Evolutionary conservation across 2,113 vertebrate species (phyloP).

Genomic region (Platysteira castanea): DNA sequence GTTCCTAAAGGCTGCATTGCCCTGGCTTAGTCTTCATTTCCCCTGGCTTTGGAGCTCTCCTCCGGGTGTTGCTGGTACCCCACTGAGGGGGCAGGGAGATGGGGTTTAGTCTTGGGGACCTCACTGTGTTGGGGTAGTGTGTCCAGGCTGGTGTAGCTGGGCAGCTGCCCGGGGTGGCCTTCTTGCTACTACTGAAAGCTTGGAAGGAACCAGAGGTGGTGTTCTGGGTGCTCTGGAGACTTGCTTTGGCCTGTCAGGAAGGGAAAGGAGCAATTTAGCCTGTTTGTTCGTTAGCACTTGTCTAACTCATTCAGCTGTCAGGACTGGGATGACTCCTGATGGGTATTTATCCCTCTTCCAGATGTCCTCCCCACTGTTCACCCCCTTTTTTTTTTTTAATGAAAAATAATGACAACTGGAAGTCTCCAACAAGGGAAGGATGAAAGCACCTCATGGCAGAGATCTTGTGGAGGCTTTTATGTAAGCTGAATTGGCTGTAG

Average conservation of each 20-base stretch:
- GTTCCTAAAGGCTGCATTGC: neutral
- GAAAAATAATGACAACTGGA: neutral
- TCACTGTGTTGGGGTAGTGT: neutral
- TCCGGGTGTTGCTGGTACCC: neutral
- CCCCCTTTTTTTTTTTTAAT: neutral
- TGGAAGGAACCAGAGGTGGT: accelerated
- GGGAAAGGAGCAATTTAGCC: neutral
- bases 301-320: neutral
- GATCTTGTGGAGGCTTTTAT: neutral
- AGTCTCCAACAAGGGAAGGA: neutral
- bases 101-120: neutral
- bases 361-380: neutral
- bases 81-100: no score
- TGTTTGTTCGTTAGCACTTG: neutral
- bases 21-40: neutral
- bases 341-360: neutral
- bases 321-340: neutral
- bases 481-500: neutral
- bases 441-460: neutral
- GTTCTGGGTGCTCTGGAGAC: neutral
- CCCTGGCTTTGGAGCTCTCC: neutral
- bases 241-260: neutral
- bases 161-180: neutral
- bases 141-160: neutral
- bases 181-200: neutral